Evolutionary conservation across 2,113 vertebrate genomes (phyloP), one percentile per base, ranked within the genome.

Genomic region (Trichechus manatus): DNA sequence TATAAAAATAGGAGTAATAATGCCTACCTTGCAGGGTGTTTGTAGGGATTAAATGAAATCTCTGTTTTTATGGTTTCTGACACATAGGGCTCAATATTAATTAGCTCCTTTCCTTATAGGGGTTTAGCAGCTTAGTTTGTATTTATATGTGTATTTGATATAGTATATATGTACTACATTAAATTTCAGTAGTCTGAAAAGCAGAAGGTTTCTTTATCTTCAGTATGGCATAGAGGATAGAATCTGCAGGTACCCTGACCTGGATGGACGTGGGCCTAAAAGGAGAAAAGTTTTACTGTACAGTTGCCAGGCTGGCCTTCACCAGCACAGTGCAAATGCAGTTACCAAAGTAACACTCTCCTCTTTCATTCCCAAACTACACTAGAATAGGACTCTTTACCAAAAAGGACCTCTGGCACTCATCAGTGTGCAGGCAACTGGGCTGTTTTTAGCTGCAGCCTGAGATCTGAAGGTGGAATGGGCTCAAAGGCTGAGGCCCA

Each of bases 31-130:
- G 64, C 74, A 83, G 74, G 39, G 47, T 95, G n/a, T 93, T 94
- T 95, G 44, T 96, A 74, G 42, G 72, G 87, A 97, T 97, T 97
- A 97, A 94, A 75, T 95, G 78, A 95, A 96, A 87, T 96, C 93
- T 94, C 66, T 84, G 72, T 94, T 96, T 94, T 92, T 96, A 59
- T 68, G 72, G 84, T 80, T 96, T 86, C 74, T 88, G 86, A 91
- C 50, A 91, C 25, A 25, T 7, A 85, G 84, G 90, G 81, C 70
- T 92, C 91, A 89, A 23, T 89, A 77, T 96, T 42, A 93, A 96
- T 93, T 82, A 95, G 82, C 25, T 93, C 33, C 70, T 93, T 96
- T 92, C 56, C 78, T 77, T 92, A 44, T 90, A 25, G 81, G 42
- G 82, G 56, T 90, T 96, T 92, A 87, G 78, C 74, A 93, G 96